A percentile compares a stretch with the other conserved stretches of the same genome.
Evolutionary conservation across 1,140 invertebrate species (phyloP).

Genomic region (Nasonia longicornis): DNA sequence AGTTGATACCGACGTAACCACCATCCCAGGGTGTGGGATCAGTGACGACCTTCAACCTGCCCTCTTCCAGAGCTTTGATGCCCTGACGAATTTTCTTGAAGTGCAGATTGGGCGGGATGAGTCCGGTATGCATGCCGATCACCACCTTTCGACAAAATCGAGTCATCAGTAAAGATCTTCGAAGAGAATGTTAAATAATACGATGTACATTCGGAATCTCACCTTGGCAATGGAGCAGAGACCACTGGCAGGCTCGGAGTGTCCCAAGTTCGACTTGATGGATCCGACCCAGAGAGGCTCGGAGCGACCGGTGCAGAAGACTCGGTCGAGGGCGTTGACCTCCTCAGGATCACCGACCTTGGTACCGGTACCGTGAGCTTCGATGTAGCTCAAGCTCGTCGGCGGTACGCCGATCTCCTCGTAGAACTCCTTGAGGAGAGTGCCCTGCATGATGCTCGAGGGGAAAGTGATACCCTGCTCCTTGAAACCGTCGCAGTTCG

Average conservation of each 20-base stretch:
- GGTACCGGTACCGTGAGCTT: slow-evolving; percentile 92
- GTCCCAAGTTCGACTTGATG: slow-evolving; percentile 94
- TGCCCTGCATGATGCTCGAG: slow-evolving; percentile 83
- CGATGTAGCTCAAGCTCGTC: slow-evolving; percentile 80
- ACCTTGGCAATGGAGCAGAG: slow-evolving; percentile 88
- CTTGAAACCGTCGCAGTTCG: slow-evolving; percentile 86
- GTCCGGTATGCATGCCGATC: slow-evolving; percentile 77
- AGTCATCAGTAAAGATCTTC: not conserved
- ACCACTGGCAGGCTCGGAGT: slow-evolving; percentile 91
- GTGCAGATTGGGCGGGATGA: slow-evolving; percentile 81
- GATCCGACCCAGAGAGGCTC: slow-evolving; percentile 87
- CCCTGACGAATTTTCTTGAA: slow-evolving; percentile 77
- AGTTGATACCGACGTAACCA: slow-evolving; percentile 72
- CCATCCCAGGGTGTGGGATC: slow-evolving; percentile 75
- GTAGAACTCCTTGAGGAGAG: slow-evolving; percentile 87
- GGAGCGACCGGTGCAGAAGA: slow-evolving; percentile 79
- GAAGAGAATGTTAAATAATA: no score
- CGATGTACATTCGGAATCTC: slow-evolving; percentile 32
- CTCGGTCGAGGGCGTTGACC: slow-evolving; percentile 83
- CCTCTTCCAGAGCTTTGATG: slow-evolving; percentile 76
- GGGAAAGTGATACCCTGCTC: slow-evolving; percentile 92
- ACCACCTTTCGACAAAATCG: slow-evolving; percentile 65
- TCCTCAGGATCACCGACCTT: slow-evolving; percentile 90
- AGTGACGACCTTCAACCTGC: slow-evolving; percentile 74
- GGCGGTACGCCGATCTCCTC: slow-evolving; percentile 84